Base-by-base conservation (phyloP, 2,113 vertebrate genomes). In the Origma solitaria region DNA sequence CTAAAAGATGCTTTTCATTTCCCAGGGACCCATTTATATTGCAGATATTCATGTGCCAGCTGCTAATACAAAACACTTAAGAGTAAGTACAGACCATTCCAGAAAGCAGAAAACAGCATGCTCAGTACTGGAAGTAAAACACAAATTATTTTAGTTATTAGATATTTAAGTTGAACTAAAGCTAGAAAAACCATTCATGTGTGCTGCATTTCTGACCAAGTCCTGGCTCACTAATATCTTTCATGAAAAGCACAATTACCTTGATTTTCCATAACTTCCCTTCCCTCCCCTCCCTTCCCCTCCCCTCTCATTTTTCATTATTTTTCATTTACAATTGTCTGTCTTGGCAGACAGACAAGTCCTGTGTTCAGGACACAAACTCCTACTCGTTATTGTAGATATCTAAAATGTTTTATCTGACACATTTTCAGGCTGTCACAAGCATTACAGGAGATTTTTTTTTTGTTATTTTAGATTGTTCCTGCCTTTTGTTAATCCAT, bases 291-390 rank as follows among this genome's bases (percentile, higher is more conserved):
- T 44, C 37, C 11, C 22, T 5, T 12, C 28, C 28, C 5, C 18
- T 31, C 19, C 8, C 6, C 15, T 17, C 27, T 40, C 28, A 37
- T 62, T 81, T 40, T 64, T 47, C 23, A 23, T 76, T 76, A 31
- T 90, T 90, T 94, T 95, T 73, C 38, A 31, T 50, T 83, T 93
- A 50, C 25, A 88, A 50, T 87, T 86, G 40, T 80, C 85, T 92
- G 15, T 80, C 47, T 92, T 94, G 75, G 66, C 90, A 94, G 37
- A 53, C 4, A 92, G 75, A 69, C 40, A 90, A 84, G 60, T 77
- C 73, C 81, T 81, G 28, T 82, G 53, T 60, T 96, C 53, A 49
- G 87, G 66, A 76, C 66, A 87, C 40, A 87, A 71, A 86, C 66
- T 90, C 62, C 66, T 85, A 72, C 58, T 80, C 64, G 17, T 86